Percentiles rank a stretch among this genome's conserved stretches.
Conservation (phyloP, 2,797 vertebrate genomes). For the Peromyscus nudipes region DNA sequence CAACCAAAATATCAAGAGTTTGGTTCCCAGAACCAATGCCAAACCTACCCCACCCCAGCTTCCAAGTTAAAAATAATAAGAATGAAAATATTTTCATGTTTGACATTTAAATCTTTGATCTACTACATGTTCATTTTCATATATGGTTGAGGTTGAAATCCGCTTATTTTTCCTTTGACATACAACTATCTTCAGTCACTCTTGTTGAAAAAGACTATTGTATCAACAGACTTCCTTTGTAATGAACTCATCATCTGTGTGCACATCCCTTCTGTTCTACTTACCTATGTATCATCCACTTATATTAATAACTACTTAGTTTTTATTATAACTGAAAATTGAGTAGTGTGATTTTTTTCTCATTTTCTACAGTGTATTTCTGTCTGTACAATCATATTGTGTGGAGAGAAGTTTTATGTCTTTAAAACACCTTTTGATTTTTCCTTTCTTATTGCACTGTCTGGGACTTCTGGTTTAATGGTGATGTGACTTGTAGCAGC, state of each 20-base stretch:
- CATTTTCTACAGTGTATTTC: neutral
- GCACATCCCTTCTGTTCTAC: neutral
- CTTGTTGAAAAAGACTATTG: neutral
- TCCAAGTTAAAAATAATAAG: neutral
- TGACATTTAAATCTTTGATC: neutral
- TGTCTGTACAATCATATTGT: neutral
- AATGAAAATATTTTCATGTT: neutral
- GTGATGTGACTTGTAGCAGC: neutral
- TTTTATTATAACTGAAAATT: neutral
- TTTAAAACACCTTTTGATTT: neutral
- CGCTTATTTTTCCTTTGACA: neutral
- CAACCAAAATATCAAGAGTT: neutral
- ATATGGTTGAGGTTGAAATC: neutral
- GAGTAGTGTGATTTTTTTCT: neutral
- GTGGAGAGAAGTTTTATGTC: neutral
- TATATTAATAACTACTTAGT: neutral
- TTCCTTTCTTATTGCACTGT: neutral
- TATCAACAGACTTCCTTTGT: neutral
- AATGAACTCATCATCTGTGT: neutral
- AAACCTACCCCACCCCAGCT: neutral
- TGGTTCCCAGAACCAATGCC: no score
- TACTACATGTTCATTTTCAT: neutral
- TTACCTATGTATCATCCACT: neutral
- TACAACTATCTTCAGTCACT: neutral
- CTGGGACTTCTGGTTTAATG: neutral